Evolutionary conservation across 2,888 invertebrate genomes (phyloP), one percentile per base, ranked within the genome.

Genomic region (Empis stercorea): DNA sequence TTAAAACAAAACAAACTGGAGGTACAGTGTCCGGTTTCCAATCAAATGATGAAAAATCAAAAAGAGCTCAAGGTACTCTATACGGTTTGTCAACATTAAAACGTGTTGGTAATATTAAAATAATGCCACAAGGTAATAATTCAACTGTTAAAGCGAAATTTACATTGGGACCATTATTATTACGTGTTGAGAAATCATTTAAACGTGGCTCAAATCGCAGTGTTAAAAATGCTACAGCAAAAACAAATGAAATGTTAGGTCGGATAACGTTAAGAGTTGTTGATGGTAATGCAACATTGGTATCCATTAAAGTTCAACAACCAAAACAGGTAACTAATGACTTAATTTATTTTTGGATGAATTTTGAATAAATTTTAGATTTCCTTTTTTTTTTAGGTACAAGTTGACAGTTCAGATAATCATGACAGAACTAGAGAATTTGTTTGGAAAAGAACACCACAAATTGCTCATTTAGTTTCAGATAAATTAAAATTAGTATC

Each of bases 241-340:
- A 87, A 4, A 89, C 88, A 1, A 86, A 85, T 2, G 87, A 88
- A 70, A 87, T 89, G 87, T 75, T 78, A 44, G 88, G 88, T 30
- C 81, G 81, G 65, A 71, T 89, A 48, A 87, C 80, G 59, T 72
- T 89, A 53, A 75, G 82, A 56, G 81, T 89, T 40, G 74, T 84
- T 55, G 81, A 84, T 60, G 83, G 87, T 53, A 80, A 81, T n/a
- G 87, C 88, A 32, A 83, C 86, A 13, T 68, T 89, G 48, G 86
- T 87, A 65, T 83, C 86, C 34, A 88, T 89, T 57, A 81, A 82
- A 62, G 88, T 89, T 45, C 75, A 87, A 51, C 88, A 89, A 62
- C 88, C 88, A 9, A 88, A 87, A 72, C 87, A 88, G 78, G 87
- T 87, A 71, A 61, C 47, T 20, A 20, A 20, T 4, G 5, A n/a